Evolutionary conservation across 2,797 vertebrate genomes (phyloP).

Genomic region (Limnodromus scolopaceus): DNA sequence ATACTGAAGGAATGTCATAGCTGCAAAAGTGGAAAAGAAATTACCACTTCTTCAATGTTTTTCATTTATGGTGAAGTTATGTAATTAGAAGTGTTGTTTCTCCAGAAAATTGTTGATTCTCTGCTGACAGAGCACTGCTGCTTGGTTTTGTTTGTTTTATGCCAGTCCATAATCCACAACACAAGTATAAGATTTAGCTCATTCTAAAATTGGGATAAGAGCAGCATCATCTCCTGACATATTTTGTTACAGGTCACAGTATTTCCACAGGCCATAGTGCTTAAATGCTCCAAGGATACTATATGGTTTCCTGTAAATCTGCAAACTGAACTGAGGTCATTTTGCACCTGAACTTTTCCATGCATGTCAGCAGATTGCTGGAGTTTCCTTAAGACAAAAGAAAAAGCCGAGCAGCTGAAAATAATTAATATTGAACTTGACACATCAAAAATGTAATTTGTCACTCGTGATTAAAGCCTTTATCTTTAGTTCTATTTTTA

Average conservation of each 20-base stretch:
- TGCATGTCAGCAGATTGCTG: constrained; percentile 56
- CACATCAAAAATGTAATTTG: constrained; percentile 74
- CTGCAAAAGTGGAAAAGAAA: background rate
- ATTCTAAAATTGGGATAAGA: background rate
- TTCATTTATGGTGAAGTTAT: background rate
- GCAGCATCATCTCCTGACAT: background rate
- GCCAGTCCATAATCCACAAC: background rate
- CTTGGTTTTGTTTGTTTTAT: background rate
- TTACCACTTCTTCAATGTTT: background rate
- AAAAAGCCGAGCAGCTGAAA: constrained; percentile 64
- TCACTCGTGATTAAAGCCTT: constrained; percentile 72
- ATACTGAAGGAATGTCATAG: background rate
- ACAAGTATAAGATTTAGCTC: background rate
- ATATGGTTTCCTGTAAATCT: constrained; percentile 67
- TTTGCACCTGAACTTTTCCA: constrained; percentile 73
- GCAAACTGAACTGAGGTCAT: constrained; percentile 59
- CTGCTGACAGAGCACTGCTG: background rate
- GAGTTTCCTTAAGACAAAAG: constrained; percentile 69
- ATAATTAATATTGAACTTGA: constrained; percentile 75
- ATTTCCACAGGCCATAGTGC: constrained; percentile 22
- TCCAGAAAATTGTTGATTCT: background rate
- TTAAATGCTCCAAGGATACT: constrained; percentile 35
- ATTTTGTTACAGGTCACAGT: constrained; percentile 4
- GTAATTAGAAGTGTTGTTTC: background rate
- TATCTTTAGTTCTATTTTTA: constrained; percentile 71